Conservation (phyloP, 2,113 vertebrate genomes). For the Cacatua alba region DNA sequence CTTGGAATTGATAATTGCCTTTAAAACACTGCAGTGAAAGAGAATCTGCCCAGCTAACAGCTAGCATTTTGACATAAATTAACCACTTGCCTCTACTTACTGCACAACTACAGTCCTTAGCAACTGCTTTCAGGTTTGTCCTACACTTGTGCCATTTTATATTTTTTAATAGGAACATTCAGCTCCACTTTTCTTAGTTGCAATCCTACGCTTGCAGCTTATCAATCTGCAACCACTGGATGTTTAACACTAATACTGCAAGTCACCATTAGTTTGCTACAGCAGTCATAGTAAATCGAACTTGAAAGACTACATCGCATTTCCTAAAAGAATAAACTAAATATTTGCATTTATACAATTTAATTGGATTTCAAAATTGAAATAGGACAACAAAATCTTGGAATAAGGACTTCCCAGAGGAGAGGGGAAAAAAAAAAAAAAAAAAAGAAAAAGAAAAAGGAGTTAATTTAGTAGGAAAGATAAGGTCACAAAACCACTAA, state of each 20-base stretch:
- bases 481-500: not conserved
- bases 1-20: not conserved
- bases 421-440: too few relatives aligned
- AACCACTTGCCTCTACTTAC: not conserved
- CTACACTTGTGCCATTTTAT: not conserved
- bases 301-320: accelerated
- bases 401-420: not conserved
- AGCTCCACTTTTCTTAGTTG: not conserved
- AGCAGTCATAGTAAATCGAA: not conserved
- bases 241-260: not conserved
- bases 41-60: not conserved
- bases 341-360: not conserved
- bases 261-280: not conserved
- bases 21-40: not conserved
- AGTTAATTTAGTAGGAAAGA: not conserved
- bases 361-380: not conserved
- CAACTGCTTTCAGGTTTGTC: not conserved
- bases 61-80: not conserved
- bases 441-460: too few relatives aligned
- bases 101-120: not conserved
- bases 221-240: not conserved
- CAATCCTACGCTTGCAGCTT: not conserved
- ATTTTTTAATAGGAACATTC: not conserved
- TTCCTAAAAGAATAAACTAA: not conserved
- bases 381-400: not conserved